Evolutionary conservation across 2,113 vertebrate genomes (phyloP).

Genomic region (Spea multiplicata): DNA sequence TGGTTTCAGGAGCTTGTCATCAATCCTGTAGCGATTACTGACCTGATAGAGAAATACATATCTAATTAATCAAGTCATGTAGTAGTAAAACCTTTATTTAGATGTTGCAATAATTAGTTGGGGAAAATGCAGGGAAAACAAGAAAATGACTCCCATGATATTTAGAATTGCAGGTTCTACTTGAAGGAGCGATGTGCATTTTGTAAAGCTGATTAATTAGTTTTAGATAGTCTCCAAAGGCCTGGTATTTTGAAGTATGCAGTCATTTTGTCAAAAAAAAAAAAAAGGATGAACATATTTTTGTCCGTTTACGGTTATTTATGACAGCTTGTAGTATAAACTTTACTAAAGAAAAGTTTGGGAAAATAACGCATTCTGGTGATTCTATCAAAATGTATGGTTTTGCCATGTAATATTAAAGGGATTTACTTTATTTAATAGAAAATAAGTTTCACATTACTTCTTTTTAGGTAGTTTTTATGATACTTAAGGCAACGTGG

Average conservation of each 20-base stretch:
- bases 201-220: slow-evolving; percentile 69
- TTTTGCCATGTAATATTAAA: no score
- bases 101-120: slow-evolving; percentile 61
- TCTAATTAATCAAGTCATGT: slow-evolving; percentile 65
- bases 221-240: slow-evolving; percentile 63
- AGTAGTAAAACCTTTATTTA: slow-evolving; percentile 61
- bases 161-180: slow-evolving; percentile 52
- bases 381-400: no score
- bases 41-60: slow-evolving; percentile 64
- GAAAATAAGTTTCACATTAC: no score
- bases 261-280: slow-evolving; percentile 56
- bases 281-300: background rate
- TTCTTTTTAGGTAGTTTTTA: no score
- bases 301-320: no score
- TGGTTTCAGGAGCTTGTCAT: slow-evolving; percentile 58
- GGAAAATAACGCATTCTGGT: no score
- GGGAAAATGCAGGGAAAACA: slow-evolving; percentile 60
- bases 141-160: slow-evolving; percentile 64
- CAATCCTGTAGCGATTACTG: slow-evolving; percentile 63
- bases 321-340: no score
- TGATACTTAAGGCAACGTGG: no score
- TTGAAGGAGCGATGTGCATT: slow-evolving; percentile 58
- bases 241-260: slow-evolving; percentile 58
- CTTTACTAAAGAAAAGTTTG: no score
- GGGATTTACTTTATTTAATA: no score